Evolutionary conservation across 2,888 invertebrate genomes (phyloP), one percentile per base, ranked within the genome.

Genomic region (Hecatera dysodea): DNA sequence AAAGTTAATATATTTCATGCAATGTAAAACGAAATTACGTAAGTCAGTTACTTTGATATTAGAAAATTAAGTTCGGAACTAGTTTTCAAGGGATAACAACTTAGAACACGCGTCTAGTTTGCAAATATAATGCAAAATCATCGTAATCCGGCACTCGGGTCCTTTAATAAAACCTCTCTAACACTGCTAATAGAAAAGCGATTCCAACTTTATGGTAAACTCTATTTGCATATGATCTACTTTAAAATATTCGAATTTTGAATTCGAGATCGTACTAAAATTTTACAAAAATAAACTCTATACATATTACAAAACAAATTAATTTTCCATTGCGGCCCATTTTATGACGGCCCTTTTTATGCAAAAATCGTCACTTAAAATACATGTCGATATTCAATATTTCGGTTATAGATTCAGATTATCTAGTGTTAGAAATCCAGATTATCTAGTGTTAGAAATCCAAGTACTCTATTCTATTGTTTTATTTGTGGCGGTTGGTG

Each of bases 161-260:
- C 46, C 46, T 71, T 33, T 75, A 70, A 66, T 65, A 64, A 71
- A 62, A 70, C 57, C 19, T 27, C 48, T 33, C 61, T 60, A 56
- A 55, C 50, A 44, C 24, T 62, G 52, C n/a, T 71, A 66, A 75
- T 75, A 55, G 59, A 64, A 79, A 73, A 78, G 46, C 29, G 29
- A 53, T 73, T 73, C 19, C 12, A 67, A 67, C 46, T 73, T 73
- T 62, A 79, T 63, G 42, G 53, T 62, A 59, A 76, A 48, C 59
- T 63, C 29, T 55, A 59, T 77, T 78, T 67, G 33, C 57, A 79
- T 62, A 6, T 17, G 60, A 57, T 48, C 44, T 52, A 6, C 44
- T 1, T 44, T 19, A 17, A 44, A 5, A 44, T n/a, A n/a, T 42
- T 15, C 1, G 39, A 42, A 44, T 44, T 44, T 19, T 44, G 0